Evolutionary conservation across 1,140 invertebrate species (phyloP).

Genomic region (Trachelipus rathkii): DNA sequence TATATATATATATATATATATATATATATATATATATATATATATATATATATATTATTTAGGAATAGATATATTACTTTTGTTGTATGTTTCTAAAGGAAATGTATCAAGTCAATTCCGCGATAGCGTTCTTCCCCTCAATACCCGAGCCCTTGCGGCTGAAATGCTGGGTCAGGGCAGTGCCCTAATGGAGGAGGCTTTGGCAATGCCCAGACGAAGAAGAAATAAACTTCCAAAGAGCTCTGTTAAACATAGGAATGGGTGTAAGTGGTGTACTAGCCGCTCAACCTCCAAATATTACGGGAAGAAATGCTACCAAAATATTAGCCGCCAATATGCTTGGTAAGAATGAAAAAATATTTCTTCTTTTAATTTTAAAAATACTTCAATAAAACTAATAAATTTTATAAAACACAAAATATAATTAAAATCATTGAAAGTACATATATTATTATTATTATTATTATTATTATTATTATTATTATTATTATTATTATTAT

Average conservation of each 20-base stretch:
- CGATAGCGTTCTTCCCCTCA: neutral
- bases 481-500: neutral
- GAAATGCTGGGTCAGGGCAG: neutral
- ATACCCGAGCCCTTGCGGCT: neutral
- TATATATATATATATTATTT: too few relatives aligned
- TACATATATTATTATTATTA: too few relatives aligned
- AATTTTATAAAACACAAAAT: too few relatives aligned
- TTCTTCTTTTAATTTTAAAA: neutral
- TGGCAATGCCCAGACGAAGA: neutral
- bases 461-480: neutral
- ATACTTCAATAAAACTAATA: too few relatives aligned
- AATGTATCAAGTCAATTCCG: neutral
- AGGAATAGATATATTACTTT: too few relatives aligned
- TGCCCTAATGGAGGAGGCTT: neutral
- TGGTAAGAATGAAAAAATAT: neutral
- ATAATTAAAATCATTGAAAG: too few relatives aligned
- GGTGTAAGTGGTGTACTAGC: conserved; percentile 20
- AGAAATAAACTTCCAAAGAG: neutral
- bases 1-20: too few relatives aligned
- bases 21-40: too few relatives aligned
- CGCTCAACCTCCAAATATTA: conserved; percentile 17
- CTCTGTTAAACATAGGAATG: neutral
- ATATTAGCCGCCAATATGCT: conserved; percentile 23
- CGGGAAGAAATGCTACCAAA: conserved; percentile 1
- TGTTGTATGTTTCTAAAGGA: neutral